Evolutionary conservation across 1,140 invertebrate genomes (phyloP), one percentile per base, ranked within the genome.

Genomic region (Nilaparvata lugens): DNA sequence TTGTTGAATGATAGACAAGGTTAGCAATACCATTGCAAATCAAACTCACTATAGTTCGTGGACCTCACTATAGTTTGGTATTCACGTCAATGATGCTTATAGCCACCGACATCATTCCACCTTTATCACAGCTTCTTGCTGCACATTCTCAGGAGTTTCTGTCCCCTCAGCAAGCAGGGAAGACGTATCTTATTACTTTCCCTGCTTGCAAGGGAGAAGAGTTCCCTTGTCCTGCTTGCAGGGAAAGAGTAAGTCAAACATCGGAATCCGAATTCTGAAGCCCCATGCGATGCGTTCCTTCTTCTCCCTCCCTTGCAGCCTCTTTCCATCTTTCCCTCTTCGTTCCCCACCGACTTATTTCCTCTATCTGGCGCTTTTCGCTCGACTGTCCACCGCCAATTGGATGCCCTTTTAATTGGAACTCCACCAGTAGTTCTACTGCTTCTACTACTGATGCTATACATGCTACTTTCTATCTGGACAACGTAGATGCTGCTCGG

Each of bases 401-500:
- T 60, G 58, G 58, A 60, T 52, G 58, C 51, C 58, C 43, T 60
- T 60, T 60, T 60, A 60, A 60, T 60, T 60, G 58, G 58, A 60
- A 48, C 45, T 48, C 45, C 21, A 48, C 45, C 21, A 48, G 45
- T 35, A 35, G 31, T 35, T 35, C 31, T 35, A 35, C 25, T 7
- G 7, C 25, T 28, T 4, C 25, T 28, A 28, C 25, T 28, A 28
- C 25, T 28, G 7, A 3, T 28, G 13, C 31, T 35, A 35, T 11
- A 35, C 31, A 35, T 35, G 31, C 31, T 35, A 35, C 31, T 35
- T 11, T 11, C 31, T 35, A 35, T 35, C 31, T 9, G 31, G 31
- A 35, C 31, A 35, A 35, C 31, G 31, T 6, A 35, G 31, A 35
- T 1, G 31, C 31, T 35, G 31, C 3, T 35, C 9, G 31, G 31